These are phyloP conservation scores for Furnarius figulus DNA, from an alignment of 2,113 vertebrate genomes.

Conservation along the genomic window DNA sequence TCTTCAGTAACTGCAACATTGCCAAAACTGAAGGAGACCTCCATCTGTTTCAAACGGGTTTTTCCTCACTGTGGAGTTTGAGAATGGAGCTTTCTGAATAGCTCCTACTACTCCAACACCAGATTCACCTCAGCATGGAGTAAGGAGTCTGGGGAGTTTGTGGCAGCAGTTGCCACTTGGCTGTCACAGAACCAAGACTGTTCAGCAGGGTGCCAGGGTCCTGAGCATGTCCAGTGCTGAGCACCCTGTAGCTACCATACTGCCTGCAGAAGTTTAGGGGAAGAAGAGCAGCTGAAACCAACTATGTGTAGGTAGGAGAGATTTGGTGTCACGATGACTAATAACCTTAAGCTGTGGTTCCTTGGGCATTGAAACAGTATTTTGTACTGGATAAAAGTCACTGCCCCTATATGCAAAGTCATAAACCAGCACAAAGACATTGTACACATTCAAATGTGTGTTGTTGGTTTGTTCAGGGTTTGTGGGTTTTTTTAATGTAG, in stretches of 20 bases:
- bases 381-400: not conserved
- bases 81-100: not conserved
- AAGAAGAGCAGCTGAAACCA: not conserved
- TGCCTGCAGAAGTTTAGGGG: rapidly evolving
- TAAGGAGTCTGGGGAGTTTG: not conserved
- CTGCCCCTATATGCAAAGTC: not conserved
- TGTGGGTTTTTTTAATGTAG: not conserved
- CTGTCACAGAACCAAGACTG: not conserved
- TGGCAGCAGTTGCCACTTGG: not conserved
- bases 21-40: not conserved
- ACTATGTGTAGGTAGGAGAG: not conserved
- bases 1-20: not conserved
- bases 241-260: not conserved
- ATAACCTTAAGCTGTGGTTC: not conserved
- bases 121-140: not conserved
- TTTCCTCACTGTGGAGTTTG: not conserved
- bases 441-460: not conserved
- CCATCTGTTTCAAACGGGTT: not conserved
- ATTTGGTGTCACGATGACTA: not conserved
- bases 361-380: not conserved
- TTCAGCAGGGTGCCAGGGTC: not conserved
- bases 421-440: not conserved
- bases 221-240: not conserved
- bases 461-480: not conserved
- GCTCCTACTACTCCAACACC: not conserved